phyloP scores from a whole-genome alignment of 2,113 vertebrate genomes.

The Paradisaea rubra region DNA sequence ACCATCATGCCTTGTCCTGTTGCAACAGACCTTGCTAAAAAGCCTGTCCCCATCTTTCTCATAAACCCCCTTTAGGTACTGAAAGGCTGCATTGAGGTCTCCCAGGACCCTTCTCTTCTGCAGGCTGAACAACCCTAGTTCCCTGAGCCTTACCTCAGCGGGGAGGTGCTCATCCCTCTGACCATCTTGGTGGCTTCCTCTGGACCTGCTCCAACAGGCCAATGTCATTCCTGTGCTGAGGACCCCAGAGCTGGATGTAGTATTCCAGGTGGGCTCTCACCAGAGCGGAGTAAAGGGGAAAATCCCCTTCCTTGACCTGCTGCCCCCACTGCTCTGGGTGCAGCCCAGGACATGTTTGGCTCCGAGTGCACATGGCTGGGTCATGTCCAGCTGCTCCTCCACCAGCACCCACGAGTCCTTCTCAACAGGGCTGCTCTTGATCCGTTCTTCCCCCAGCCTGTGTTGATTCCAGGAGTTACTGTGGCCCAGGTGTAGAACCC shows the following conservation, averaged over 20 bases:
- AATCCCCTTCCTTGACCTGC: not conserved
- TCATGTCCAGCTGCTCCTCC: not conserved
- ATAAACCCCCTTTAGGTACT: not conserved
- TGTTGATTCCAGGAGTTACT: too few relatives aligned
- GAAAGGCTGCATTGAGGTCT: not conserved
- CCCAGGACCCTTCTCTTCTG: not conserved
- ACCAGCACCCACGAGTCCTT: not conserved
- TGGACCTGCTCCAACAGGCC: not conserved
- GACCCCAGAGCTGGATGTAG: not conserved
- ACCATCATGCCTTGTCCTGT: not conserved
- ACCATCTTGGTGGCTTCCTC: not conserved
- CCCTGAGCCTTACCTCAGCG: not conserved
- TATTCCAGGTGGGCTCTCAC: not conserved
- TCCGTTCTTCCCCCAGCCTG: too few relatives aligned
- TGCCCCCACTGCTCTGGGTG: not conserved
- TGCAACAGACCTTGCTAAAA: not conserved
- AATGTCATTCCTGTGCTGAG: not conserved
- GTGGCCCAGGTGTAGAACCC: not conserved
- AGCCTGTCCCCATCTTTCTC: not conserved
- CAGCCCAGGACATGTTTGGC: not conserved
- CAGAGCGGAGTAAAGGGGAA: not conserved
- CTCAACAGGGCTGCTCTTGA: fast-evolving
- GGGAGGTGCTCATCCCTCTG: not conserved
- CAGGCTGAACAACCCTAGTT: not conserved
- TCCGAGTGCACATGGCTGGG: fast-evolving